Conservation (phyloP, 2,888 invertebrate genomes). For the Drosophila mulleri region DNA sequence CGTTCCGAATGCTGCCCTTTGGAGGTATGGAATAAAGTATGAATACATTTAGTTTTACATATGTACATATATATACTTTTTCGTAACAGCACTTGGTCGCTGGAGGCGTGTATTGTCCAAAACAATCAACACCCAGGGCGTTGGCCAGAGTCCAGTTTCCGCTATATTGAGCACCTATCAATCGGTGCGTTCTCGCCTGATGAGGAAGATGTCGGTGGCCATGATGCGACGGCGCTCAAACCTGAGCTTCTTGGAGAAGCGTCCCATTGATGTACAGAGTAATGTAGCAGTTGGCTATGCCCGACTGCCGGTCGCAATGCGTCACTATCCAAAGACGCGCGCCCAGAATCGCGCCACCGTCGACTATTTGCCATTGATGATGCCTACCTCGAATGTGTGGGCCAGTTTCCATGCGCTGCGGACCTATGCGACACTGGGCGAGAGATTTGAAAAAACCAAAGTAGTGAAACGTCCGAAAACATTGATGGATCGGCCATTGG, state of each 20-base stretch:
- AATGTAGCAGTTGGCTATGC: neutral
- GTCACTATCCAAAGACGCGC: neutral
- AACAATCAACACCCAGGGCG: neutral
- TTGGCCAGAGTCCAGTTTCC: neutral
- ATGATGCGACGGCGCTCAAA: neutral
- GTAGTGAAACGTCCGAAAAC: neutral
- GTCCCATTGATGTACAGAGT: neutral
- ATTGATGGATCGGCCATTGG: neutral
- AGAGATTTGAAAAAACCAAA: neutral
- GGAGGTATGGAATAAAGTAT: neutral
- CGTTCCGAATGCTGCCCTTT: slow-evolving; percentile 1
- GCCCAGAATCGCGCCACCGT: neutral
- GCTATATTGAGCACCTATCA: slow-evolving; percentile 1
- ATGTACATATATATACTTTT: neutral
- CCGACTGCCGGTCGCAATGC: neutral
- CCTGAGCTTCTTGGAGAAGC: neutral
- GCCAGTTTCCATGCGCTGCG: slow-evolving; percentile 8
- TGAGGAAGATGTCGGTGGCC: neutral
- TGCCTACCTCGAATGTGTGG: slow-evolving; percentile 4
- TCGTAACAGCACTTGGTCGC: neutral
- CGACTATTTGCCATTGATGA: neutral
- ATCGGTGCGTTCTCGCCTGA: neutral
- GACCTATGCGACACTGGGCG: slow-evolving; percentile 3
- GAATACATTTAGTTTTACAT: neutral
- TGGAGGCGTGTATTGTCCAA: neutral